Conservation (phyloP, 1,140 invertebrate species). For the Leptopilina boulardi region DNA sequence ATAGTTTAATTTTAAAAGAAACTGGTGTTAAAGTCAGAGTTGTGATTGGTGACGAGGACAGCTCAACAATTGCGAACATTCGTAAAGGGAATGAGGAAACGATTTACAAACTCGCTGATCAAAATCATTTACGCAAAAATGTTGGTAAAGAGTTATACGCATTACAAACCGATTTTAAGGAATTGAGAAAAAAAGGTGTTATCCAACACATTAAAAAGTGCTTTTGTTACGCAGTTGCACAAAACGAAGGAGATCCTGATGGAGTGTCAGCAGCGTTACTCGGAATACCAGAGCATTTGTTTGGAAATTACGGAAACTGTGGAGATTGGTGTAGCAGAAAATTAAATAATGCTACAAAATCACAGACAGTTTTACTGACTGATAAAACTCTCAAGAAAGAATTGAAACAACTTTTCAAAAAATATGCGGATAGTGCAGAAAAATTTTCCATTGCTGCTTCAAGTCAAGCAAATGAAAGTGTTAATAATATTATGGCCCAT, state of each 20-base stretch:
- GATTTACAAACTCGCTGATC: conserved; percentile 26
- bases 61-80: conserved; percentile 25
- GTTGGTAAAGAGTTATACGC: conserved; percentile 22
- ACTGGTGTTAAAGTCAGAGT: not conserved
- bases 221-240: conserved; percentile 27
- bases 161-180: not conserved
- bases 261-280: conserved; percentile 5
- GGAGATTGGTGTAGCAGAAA: conserved; percentile 18
- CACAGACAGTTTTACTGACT: conserved; percentile 43
- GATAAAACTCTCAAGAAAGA: conserved; percentile 41
- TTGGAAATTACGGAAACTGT: conserved; percentile 27
- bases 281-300: conserved; percentile 20
- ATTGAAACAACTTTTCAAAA: conserved; percentile 48
- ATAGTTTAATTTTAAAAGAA: not conserved
- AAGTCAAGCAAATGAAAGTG: conserved; percentile 56
- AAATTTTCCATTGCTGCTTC: conserved; percentile 54
- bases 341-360: not conserved
- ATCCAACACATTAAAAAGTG: conserved; percentile 34
- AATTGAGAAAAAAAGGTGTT: conserved; percentile 28
- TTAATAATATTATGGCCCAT: conserved; percentile 52
- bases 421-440: conserved; percentile 50
- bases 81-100: not conserved
- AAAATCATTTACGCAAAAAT: conserved; percentile 31
- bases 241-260: conserved; percentile 17
- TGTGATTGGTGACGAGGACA: conserved; percentile 30